Base-by-base conservation (phyloP, 2,888 invertebrate genomes). In the Anthophora plumipes region DNA sequence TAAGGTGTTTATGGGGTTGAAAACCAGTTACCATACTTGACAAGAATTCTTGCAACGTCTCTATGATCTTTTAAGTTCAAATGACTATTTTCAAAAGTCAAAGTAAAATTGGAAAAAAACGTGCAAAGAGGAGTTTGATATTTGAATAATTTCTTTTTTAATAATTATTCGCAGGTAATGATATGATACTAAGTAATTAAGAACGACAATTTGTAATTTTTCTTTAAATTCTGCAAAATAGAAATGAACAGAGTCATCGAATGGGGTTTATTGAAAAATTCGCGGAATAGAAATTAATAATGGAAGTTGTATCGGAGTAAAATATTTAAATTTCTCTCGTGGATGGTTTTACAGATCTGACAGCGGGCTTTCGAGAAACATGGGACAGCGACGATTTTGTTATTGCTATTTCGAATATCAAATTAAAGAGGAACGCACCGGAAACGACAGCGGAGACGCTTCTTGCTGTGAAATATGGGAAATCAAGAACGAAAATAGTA, bases 401-500 rank as follows among this genome's bases (percentile, higher is more conserved):
- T 31, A 91, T 95, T 50, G 94, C 94, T 9, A 88, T 95, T 67
- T 94, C 94, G 82, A 95, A 95, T 85, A 93, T 95, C 75, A 95
- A 94, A 85, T 94, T 94, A 1, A 93, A 93, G 79, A 94, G 94
- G 87, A 92, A 94, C 67, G 91, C 93, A 4, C 91, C 93, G 12
- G 91, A 93, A 52, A 88, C 93, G 17, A 37, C 54, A 48, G 74
- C 88, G 6, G 95, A 95, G 90, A 95, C 95, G 0, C 91, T 96
- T 4, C 93, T 95, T 77, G 94, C 94, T 2, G 93, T 95, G 2
- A 95, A 95, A 80, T 95, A 95, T 89, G 94, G 94, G 14, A 93
- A 93, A 66, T 93, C 94, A 0, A 94, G 94, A 72, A 94, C 95
- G 76, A 95, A 95, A 88, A 94, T 95, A 83, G 92, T 94, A 12